phyloP scores from a whole-genome alignment of 2,888 invertebrate species.

The Anticlea derivata region DNA sequence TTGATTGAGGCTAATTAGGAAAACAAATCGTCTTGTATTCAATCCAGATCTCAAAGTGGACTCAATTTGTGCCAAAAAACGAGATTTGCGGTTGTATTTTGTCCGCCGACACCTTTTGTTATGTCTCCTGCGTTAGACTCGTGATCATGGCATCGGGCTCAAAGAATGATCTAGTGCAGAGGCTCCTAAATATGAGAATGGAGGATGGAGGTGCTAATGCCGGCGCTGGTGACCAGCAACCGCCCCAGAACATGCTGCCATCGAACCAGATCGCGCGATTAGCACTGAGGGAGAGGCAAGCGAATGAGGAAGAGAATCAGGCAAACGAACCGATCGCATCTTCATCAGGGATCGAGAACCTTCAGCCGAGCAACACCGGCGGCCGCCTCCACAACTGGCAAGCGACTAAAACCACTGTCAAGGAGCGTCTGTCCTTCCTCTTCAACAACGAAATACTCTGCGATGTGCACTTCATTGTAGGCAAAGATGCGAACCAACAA shows the following conservation, averaged over 20 bases:
- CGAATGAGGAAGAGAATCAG: constrained; percentile 63
- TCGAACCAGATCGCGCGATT: constrained; percentile 71
- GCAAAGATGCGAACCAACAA: constrained; percentile 86
- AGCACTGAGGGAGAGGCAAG: constrained; percentile 43
- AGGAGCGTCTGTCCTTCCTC: constrained; percentile 88
- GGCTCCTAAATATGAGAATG: constrained; percentile 64
- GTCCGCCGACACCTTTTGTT: constrained; percentile 44
- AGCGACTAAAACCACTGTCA: constrained; percentile 89
- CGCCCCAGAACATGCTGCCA: constrained; percentile 81
- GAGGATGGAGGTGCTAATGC: constrained; percentile 50
- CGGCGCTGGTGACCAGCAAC: constrained; percentile 59
- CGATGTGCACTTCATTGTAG: constrained; percentile 92
- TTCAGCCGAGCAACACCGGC: constrained; percentile 70
- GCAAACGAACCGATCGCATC: constrained; percentile 59
- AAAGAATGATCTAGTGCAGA: constrained; percentile 72
- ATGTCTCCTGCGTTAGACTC: constrained; percentile 46
- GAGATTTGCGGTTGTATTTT: constrained; percentile 12
- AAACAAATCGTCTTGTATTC: constrained; percentile 41
- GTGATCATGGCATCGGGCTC: constrained; percentile 71
- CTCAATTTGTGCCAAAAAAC: neutral
- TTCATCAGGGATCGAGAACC: constrained; percentile 65
- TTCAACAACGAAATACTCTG: constrained; percentile 79
- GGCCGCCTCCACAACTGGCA: constrained; percentile 87
- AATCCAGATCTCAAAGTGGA: constrained; percentile 27
- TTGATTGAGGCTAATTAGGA: constrained; percentile 40